phyloP scores from a whole-genome alignment of 2,888 invertebrate genomes.

The Scrobipalpa costella region DNA sequence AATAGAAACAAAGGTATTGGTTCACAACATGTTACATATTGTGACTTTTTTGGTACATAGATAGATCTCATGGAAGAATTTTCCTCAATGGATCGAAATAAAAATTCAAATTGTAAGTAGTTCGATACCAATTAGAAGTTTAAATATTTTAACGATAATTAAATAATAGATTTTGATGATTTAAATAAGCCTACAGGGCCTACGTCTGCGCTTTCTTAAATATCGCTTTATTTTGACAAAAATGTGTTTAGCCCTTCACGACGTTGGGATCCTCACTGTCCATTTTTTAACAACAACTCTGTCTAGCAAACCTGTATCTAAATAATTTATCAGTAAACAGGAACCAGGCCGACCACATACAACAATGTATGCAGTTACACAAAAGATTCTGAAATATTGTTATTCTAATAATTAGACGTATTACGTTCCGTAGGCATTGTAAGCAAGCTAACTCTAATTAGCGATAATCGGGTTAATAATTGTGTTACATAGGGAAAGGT shows the following conservation, averaged over 20 bases:
- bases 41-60: not conserved
- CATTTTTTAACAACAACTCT: not conserved
- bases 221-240: not conserved
- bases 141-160: too few relatives aligned
- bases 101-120: too few relatives aligned
- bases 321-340: not conserved
- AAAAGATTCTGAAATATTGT: constrained; percentile 6
- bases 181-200: too few relatives aligned
- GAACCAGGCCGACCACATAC: not conserved
- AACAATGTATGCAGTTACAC: constrained; percentile 8
- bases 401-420: constrained; percentile 9
- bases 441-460: not conserved
- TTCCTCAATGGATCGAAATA: not conserved
- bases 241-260: not conserved
- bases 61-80: not conserved
- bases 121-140: too few relatives aligned
- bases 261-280: not conserved
- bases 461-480: not conserved
- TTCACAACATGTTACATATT: not conserved
- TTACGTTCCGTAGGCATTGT: not conserved
- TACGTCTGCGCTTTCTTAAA: not conserved
- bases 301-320: not conserved
- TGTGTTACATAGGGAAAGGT: not conserved
- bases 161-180: too few relatives aligned
- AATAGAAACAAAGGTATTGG: constrained; percentile 2